phyloP scores from a whole-genome alignment of 2,797 vertebrate species.

The Xenops minutus region DNA sequence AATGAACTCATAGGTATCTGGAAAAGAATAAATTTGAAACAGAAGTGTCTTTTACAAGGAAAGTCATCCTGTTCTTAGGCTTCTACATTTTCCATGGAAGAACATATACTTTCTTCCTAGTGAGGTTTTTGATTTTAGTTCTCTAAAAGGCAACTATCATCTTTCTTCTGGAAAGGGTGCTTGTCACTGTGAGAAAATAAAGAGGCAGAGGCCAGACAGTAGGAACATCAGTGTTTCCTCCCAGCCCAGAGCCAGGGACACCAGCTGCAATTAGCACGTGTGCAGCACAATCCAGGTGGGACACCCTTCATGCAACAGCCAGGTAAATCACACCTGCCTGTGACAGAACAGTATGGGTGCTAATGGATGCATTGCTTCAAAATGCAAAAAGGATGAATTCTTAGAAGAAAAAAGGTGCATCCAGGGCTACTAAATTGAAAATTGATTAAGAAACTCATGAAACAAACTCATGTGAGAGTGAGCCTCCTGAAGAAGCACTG shows the following conservation, averaged over 20 bases:
- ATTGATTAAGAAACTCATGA: neutral
- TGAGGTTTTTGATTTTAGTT: neutral
- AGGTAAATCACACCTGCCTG: neutral
- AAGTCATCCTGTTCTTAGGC: neutral
- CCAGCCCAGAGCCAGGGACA: neutral
- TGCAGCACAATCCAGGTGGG: neutral
- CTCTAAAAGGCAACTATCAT: neutral
- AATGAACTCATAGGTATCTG: neutral
- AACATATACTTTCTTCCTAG: neutral
- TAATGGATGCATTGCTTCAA: neutral
- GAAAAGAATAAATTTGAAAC: neutral
- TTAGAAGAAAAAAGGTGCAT: neutral
- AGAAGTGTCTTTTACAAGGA: neutral
- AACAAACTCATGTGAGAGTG: neutral
- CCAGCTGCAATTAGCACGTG: neutral
- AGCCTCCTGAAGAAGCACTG: neutral
- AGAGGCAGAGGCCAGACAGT: neutral
- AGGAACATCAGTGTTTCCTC: neutral
- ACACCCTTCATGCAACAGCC: neutral
- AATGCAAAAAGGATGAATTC: neutral
- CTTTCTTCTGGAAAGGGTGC: neutral
- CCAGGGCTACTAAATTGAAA: neutral
- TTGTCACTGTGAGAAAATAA: neutral
- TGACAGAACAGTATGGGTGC: neutral
- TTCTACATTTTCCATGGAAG: neutral